phyloP scores from a whole-genome alignment of 2,797 vertebrate species.

The Acanthis flammea region DNA sequence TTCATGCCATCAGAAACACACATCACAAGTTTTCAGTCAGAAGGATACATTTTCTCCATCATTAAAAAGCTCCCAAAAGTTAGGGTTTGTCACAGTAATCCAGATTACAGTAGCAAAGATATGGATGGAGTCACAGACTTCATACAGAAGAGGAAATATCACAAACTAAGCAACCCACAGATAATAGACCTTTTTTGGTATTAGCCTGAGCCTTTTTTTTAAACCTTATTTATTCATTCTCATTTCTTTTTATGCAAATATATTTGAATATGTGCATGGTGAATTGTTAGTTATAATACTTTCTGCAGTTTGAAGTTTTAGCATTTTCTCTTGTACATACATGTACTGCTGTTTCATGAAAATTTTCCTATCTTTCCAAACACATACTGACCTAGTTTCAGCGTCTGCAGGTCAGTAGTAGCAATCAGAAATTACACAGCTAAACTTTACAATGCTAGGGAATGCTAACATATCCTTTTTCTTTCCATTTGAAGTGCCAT shows the following conservation, averaged over 20 bases:
- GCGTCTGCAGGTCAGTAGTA: neutral
- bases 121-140: neutral
- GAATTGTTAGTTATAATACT: neutral
- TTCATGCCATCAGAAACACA: neutral
- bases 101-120: neutral
- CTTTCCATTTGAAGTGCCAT: neutral
- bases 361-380: neutral
- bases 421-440: neutral
- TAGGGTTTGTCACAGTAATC: neutral
- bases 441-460: neutral
- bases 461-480: neutral
- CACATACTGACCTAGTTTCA: neutral
- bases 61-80: neutral
- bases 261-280: neutral
- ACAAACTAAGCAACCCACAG: neutral
- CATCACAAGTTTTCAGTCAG: neutral
- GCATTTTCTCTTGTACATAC: neutral
- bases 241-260: neutral
- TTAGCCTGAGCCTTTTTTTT: neutral
- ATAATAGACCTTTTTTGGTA: neutral
- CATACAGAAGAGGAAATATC: neutral
- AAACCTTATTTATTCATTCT: neutral
- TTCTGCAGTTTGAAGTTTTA: neutral
- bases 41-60: neutral
- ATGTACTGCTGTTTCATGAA: neutral